Evolutionary conservation across 2,113 vertebrate species (phyloP), one percentile per base, ranked within the genome.

Genomic region (Ellobius talpinus): DNA sequence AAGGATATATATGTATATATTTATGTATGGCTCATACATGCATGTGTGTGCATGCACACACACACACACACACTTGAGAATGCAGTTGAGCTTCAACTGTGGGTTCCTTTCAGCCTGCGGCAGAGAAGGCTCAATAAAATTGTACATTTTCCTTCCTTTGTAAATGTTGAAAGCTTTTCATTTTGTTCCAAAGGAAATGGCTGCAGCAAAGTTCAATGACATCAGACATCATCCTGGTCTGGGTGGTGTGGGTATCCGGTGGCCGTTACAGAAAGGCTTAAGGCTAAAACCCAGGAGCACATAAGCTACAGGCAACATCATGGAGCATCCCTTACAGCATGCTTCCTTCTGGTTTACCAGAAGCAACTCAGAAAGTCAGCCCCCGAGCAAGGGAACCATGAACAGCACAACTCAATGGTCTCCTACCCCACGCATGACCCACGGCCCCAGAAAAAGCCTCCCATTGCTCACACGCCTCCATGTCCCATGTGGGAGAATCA

Each of bases 141-240:
- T 98, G 98, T 97, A 97, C 94, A 96, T 98, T 98, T 99, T 99
- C 99, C 98, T 99, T 93, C 98, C 97, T 98, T 99, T 99, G 99
- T 99, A 91, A 98, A 96, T 8, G 50, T 94, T 97, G 97, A 97
- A 98, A 98, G 97, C 72, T 81, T 97, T 90, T 86, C 92, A 96
- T 97, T 98, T 97, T 98, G 96, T 97, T 97, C 97, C 97, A 98
- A 89, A 98, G 98, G 98, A 98, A 98, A 98, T 97, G 95, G 96
- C 88, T 93, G 96, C 92, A 97, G 93, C 93, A 94, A n/a, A 95
- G 91, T 91, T 93, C 65, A 68, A 79, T 9, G 36, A 94, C 36
- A 87, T 66, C 95, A 96, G 36, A 95, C 33, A 87, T 63, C 94
- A 96, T 92, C 93, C 93, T 72, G 95, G 89, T 95, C 91, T 76